Conservation (phyloP, 2,888 invertebrate species). For the Plemyria rubiginata region DNA sequence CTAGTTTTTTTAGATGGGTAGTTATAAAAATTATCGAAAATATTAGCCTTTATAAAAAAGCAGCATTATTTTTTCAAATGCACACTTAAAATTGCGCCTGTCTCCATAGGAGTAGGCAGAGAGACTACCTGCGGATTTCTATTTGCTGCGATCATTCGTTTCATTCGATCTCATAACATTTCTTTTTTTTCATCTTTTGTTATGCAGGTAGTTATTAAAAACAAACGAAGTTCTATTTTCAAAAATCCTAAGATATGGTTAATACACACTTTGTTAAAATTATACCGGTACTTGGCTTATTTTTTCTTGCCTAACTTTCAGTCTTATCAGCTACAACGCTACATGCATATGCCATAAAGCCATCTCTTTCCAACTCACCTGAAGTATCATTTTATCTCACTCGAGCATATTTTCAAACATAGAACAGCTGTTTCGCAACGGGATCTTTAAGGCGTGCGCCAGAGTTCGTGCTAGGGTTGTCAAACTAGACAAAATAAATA, state of each 20-base stretch:
- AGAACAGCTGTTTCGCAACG: slow-evolving; percentile 76
- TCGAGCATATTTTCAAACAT: slow-evolving; percentile 57
- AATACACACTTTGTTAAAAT: background rate
- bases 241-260: background rate
- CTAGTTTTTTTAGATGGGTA: too few relatives aligned
- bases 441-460: slow-evolving; percentile 62
- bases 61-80: too few relatives aligned
- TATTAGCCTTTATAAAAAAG: too few relatives aligned
- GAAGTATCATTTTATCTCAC: slow-evolving; percentile 41
- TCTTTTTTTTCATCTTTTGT: too few relatives aligned
- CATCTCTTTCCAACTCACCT: slow-evolving; percentile 38
- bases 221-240: too few relatives aligned
- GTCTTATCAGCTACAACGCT: slow-evolving; percentile 41
- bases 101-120: too few relatives aligned
- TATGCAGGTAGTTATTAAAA: too few relatives aligned
- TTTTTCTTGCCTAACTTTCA: slow-evolving; percentile 29
- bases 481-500: slow-evolving; percentile 1
- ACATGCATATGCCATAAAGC: slow-evolving; percentile 43
- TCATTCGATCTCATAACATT: too few relatives aligned
- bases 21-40: too few relatives aligned
- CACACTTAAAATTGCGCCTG: too few relatives aligned
- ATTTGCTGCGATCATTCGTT: too few relatives aligned
- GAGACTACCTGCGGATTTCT: too few relatives aligned
- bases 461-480: slow-evolving; percentile 49
- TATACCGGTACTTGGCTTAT: background rate